Conservation (phyloP, 2,113 vertebrate genomes). For the Triplophysa dalaica region DNA sequence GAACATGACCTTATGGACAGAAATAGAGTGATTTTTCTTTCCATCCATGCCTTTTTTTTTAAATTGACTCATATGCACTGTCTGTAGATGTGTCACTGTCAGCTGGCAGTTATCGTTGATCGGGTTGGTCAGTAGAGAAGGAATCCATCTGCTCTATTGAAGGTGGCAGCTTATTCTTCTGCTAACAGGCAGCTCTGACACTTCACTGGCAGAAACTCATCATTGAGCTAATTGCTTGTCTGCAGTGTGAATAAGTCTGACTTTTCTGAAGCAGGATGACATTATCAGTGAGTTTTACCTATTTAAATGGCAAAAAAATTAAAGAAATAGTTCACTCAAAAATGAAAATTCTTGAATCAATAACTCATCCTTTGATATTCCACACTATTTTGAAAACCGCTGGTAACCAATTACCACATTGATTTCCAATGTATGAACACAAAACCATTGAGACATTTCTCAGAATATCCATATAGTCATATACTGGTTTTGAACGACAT, state of each 20-base stretch:
- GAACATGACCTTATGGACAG: background rate
- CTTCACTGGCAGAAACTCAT: conserved; percentile 27
- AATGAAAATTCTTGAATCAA: no score
- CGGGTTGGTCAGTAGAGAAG: conserved; percentile 9
- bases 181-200: conserved; percentile 28
- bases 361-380: no score
- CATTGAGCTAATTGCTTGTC: conserved; percentile 36
- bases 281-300: background rate
- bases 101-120: conserved; percentile 11
- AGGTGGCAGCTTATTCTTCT: conserved; percentile 33
- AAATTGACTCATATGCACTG: background rate
- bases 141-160: conserved; percentile 3
- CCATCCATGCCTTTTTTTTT: background rate
- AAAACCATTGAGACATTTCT: no score
- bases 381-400: no score
- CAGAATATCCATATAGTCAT: no score
- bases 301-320: background rate
- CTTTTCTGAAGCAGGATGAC: background rate
- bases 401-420: no score
- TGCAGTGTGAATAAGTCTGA: background rate
- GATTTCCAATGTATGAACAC: no score
- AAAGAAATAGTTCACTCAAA: no score
- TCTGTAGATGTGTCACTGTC: background rate
- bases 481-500: no score
- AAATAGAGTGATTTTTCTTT: background rate